Evolutionary conservation across 2,113 vertebrate species (phyloP), one percentile per base, ranked within the genome.

Genomic region (Neodon shergylaensis): DNA sequence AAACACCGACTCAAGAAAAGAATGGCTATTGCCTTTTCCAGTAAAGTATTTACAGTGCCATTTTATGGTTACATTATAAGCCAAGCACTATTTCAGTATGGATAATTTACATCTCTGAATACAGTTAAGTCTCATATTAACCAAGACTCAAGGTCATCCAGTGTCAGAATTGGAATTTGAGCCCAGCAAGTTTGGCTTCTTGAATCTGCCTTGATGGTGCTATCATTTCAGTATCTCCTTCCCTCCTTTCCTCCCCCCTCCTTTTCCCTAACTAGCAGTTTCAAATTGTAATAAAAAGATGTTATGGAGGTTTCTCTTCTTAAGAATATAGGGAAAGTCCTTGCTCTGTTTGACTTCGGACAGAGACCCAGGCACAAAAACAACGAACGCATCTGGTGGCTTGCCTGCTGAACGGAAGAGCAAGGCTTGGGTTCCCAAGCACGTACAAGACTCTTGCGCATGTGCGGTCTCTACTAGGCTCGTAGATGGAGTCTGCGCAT

Each of bases 401-500:
- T 85, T 88, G 21, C 54, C 17, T 0, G 16, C 4, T 8, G 82
- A 96, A 88, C 54, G 0, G 3, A 94, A 87, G 17, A 26, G 17
- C 7, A 33, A 6, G 8, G 49, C 13, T 77, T 17, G 9, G 3
- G 22, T 42, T 96, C 44, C 95, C 72, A 0, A 31, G 70, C 78
- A 12, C 0, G 36, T 26, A 10, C 3, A 31, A 0, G 36, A 13
- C 47, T 63, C 73, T 26, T 82, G 61, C 22, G 26, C 91, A 94
- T 77, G 89, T 63, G 17, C 63, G 0, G 52, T 54, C 33, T 24
- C 7, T 65, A 13, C 13, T 1, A 1, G 14, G 58, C 19, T 7
- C 19, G 11, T 1, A 0, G 7, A 2, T 26, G 0, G 1, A 24
- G 61, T 88, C 3, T 0, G 44, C 13, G 13, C 13, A 13, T 0